phyloP scores from a whole-genome alignment of 37 sponge, comb jelly and placozoan species.

The Ianthella basta region DNA sequence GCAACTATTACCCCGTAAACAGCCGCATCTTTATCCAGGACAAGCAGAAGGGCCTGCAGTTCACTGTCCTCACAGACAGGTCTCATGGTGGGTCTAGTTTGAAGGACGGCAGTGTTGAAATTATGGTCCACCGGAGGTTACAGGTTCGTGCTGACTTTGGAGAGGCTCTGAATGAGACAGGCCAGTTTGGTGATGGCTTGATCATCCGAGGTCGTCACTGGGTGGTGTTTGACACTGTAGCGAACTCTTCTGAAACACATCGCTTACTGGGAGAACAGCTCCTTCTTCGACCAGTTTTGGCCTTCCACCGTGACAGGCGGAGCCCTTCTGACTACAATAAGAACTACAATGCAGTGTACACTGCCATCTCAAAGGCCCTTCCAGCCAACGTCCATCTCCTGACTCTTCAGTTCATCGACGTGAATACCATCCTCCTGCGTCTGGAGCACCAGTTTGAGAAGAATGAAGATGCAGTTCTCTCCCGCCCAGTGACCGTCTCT shows the following conservation, averaged over 20 bases:
- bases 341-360: constrained; percentile 29
- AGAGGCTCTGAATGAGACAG: constrained; percentile 95
- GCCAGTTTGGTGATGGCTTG: constrained; percentile 78
- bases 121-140: constrained; percentile 87
- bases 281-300: constrained; percentile 35
- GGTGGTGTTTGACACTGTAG: constrained; percentile 41
- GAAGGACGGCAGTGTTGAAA: constrained; percentile 38
- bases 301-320: constrained; percentile 29
- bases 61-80: constrained; percentile 89
- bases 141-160: constrained; percentile 86
- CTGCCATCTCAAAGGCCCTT: constrained; percentile 1
- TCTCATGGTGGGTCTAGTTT: constrained; percentile 93
- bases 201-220: constrained; percentile 81
- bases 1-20: constrained; percentile 97
- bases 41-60: constrained; percentile 49
- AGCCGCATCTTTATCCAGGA: constrained; percentile 65
- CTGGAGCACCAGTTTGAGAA: constrained; percentile 79
- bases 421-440: constrained; percentile 49
- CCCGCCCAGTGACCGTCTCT: background rate
- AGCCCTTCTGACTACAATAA: background rate
- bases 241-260: background rate
- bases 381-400: constrained; percentile 83
- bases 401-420: constrained; percentile 49
- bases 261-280: constrained; percentile 29
- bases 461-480: constrained; percentile 47